Evolutionary conservation across 2,797 vertebrate genomes (phyloP).

Genomic region (Gastrophryne carolinensis): DNA sequence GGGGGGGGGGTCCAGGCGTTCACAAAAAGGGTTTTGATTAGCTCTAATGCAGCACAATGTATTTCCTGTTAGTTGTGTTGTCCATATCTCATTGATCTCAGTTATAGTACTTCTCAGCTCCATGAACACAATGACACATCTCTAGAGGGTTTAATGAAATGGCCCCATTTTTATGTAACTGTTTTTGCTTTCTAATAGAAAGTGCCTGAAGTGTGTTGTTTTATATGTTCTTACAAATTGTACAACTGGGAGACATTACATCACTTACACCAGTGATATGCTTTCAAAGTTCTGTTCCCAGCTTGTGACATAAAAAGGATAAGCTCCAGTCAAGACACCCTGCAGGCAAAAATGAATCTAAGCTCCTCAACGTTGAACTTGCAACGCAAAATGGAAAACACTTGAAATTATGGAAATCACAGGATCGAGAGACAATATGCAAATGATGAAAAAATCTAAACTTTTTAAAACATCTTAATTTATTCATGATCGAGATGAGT

Average conservation of each 20-base stretch:
- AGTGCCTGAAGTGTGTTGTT: constrained; percentile 26
- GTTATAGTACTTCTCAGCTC: no score
- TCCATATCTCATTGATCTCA: constrained; percentile 19
- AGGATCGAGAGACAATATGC: no score
- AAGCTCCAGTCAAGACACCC: neutral
- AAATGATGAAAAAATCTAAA: no score
- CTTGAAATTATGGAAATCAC: no score
- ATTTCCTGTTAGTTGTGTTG: neutral
- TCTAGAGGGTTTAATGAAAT: constrained; percentile 27
- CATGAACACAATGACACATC: neutral
- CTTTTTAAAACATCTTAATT: no score
- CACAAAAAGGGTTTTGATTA: no score
- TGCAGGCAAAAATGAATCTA: no score
- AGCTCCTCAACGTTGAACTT: no score
- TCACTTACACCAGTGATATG: neutral
- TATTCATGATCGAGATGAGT: no score
- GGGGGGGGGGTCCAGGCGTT: no score
- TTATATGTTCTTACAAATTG: constrained; percentile 26
- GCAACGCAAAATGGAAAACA: no score
- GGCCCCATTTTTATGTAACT: constrained; percentile 23
- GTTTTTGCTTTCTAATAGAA: constrained; percentile 4
- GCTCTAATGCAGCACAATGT: neutral
- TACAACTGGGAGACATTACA: constrained; percentile 23
- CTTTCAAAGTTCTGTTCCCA: neutral
- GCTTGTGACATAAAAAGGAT: neutral